These are phyloP conservation scores for Hoplostethus atlanticus DNA, from an alignment of 2,797 vertebrate genomes.

Conservation along the genomic window DNA sequence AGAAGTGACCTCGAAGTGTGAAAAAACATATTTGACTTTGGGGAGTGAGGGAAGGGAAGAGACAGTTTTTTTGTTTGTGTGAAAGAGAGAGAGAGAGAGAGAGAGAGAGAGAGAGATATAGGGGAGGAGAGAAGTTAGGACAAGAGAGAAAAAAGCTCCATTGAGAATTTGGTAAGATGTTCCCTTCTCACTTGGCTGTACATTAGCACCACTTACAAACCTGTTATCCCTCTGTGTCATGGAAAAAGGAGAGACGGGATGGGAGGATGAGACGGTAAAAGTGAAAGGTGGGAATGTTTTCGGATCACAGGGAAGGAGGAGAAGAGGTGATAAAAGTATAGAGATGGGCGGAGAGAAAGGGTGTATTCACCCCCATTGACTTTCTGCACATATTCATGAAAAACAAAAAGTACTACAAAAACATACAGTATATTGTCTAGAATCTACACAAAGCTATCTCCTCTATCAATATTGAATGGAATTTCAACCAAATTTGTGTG, in stretches of 20 bases:
- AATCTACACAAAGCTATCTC: too few species aligned
- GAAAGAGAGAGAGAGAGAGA: background rate
- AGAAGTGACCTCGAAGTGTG: slow-evolving; percentile 43
- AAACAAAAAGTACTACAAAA: too few species aligned
- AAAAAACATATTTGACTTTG: slow-evolving; percentile 45
- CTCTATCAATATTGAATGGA: too few species aligned
- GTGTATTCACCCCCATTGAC: background rate
- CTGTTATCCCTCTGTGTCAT: slow-evolving; percentile 22
- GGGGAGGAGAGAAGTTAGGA: slow-evolving; percentile 20
- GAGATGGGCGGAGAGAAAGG: background rate
- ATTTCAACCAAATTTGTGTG: too few species aligned
- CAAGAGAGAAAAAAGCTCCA: slow-evolving; percentile 22
- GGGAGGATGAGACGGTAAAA: background rate
- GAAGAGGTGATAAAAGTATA: background rate
- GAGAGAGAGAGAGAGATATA: slow-evolving; percentile 6
- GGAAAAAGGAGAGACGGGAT: background rate
- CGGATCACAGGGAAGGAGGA: slow-evolving; percentile 5
- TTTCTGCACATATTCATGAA: too few species aligned
- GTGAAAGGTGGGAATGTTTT: background rate
- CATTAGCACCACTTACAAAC: slow-evolving; percentile 20
- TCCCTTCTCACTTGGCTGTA: slow-evolving; percentile 29
- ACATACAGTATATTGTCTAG: too few species aligned
- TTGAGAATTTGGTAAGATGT: slow-evolving; percentile 41
- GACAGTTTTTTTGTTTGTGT: background rate
- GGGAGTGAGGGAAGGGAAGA: slow-evolving; percentile 7